phyloP scores from a whole-genome alignment of 2,888 invertebrate species.

The Orgyia antiqua region DNA sequence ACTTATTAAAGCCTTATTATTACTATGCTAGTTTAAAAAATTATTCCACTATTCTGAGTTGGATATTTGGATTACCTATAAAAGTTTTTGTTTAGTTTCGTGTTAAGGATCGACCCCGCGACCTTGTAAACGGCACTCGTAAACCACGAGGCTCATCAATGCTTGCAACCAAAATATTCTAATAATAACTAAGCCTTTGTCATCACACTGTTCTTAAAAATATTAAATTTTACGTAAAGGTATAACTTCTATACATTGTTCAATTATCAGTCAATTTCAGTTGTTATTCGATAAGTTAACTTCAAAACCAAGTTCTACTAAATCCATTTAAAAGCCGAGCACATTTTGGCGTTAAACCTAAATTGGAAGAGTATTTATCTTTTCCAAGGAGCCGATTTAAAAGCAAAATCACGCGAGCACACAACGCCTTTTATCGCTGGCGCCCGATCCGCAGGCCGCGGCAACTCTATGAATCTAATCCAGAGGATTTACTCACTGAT shows the following conservation, averaged over 20 bases:
- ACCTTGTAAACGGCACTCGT: too few relatives aligned
- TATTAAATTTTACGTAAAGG: too few relatives aligned
- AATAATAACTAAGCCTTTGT: too few relatives aligned
- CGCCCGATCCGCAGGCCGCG: slow-evolving; percentile 70
- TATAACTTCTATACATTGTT: slow-evolving; percentile 37
- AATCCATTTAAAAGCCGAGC: slow-evolving; percentile 64
- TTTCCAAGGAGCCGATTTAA: slow-evolving; percentile 69
- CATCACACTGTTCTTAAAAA: too few relatives aligned
- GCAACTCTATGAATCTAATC: slow-evolving; percentile 79
- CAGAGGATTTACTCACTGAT: slow-evolving; percentile 77
- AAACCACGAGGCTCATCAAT: too few relatives aligned
- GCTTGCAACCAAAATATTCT: too few relatives aligned
- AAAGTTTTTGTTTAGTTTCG: too few relatives aligned
- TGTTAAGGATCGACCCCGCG: too few relatives aligned
- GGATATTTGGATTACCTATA: too few relatives aligned
- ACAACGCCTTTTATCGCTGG: slow-evolving; percentile 72
- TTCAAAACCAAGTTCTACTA: slow-evolving; percentile 40
- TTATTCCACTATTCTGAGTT: too few relatives aligned
- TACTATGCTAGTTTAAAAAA: too few relatives aligned
- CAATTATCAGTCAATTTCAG: slow-evolving; percentile 62
- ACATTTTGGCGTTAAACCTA: slow-evolving; percentile 50
- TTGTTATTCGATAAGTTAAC: slow-evolving; percentile 52
- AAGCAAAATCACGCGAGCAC: slow-evolving; percentile 76
- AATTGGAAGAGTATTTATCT: slow-evolving; percentile 73
- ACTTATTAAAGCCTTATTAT: too few relatives aligned